Evolutionary conservation across 1,140 invertebrate genomes (phyloP), one percentile per base, ranked within the genome.

Genomic region (Metopolophium dirhodum): DNA sequence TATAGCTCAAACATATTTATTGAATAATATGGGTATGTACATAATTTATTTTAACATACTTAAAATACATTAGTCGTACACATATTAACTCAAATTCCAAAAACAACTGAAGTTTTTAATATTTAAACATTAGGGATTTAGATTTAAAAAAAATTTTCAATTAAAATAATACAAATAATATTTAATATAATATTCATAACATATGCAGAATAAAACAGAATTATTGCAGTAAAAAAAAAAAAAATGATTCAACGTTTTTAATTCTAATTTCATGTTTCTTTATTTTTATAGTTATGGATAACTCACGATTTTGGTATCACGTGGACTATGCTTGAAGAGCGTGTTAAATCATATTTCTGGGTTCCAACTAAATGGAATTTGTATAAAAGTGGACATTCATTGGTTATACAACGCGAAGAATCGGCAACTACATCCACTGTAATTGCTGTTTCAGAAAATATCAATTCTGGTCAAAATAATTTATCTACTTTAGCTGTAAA

Each of bases 351-450:
- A 0, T 97, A 94, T 11, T 93, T 92, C 26, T 94, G 94, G 94
- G 83, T 93, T 61, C 93, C 93, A 89, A 45, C 37, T 1, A 94
- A 82, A 47, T 93, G 91, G 91, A 6, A 85, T 93, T 93, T 93
- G 41, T 86, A 93, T 85, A 93, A 54, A 86, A 49, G 49, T 37
- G 91, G 91, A 30, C 35, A 86, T 54, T 93, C 91, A 23, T 89
- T 98, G 68, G 96, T 97, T 91, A 96, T 98, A 23, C 97, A 98
- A 94, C 95, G 97, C 93, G 96, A 96, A 94, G 96, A 97, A 95
- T 96, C 97, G 20, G 41, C 49, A n/a, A 93, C 82, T 57, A 86
- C 82, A 93, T 93, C 91, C n/a, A 57, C n/a, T 57, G 37, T 93
- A 51, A 85, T 93, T 86, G 49, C 91, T 22, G 91, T 93, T n/a